Evolutionary conservation across 1,140 invertebrate genomes (phyloP).

Genomic region (Cyclina sinensis): DNA sequence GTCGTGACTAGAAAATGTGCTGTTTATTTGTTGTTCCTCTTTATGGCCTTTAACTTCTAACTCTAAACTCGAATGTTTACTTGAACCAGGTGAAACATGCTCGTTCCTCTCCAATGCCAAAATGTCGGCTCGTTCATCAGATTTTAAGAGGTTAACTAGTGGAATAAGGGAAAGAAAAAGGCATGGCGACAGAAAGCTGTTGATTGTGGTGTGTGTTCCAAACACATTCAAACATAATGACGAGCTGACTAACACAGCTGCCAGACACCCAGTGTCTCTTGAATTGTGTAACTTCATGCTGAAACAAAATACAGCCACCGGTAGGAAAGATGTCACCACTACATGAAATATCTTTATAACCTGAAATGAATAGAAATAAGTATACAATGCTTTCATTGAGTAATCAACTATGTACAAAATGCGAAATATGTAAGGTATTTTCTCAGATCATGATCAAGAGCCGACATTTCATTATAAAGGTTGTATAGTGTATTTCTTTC

Average conservation of each 20-base stretch:
- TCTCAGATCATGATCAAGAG: too few relatives aligned
- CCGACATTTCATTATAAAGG: too few relatives aligned
- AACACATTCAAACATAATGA: constrained; percentile 79
- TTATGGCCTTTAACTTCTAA: too few relatives aligned
- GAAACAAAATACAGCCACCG: constrained; percentile 75
- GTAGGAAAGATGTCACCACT: constrained; percentile 77
- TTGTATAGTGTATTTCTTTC: too few relatives aligned
- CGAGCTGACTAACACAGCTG: constrained; percentile 76
- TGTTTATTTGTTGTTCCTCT: too few relatives aligned
- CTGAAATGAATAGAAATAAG: constrained; percentile 73
- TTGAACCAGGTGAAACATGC: too few relatives aligned
- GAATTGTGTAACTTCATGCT: constrained; percentile 59
- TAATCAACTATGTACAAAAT: too few relatives aligned
- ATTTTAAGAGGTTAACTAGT: constrained; percentile 36
- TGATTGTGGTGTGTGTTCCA: constrained; percentile 81
- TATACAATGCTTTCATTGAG: too few relatives aligned
- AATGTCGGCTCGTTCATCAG: background rate
- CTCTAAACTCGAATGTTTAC: too few relatives aligned
- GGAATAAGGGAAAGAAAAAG: constrained; percentile 72
- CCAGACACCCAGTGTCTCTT: constrained; percentile 72
- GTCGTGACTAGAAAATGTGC: background rate
- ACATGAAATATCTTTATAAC: constrained; percentile 77
- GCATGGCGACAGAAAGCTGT: constrained; percentile 81
- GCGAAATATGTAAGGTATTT: too few relatives aligned
- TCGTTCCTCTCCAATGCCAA: too few relatives aligned